phyloP scores from a whole-genome alignment of 2,113 vertebrate species.

The Martes martes region DNA sequence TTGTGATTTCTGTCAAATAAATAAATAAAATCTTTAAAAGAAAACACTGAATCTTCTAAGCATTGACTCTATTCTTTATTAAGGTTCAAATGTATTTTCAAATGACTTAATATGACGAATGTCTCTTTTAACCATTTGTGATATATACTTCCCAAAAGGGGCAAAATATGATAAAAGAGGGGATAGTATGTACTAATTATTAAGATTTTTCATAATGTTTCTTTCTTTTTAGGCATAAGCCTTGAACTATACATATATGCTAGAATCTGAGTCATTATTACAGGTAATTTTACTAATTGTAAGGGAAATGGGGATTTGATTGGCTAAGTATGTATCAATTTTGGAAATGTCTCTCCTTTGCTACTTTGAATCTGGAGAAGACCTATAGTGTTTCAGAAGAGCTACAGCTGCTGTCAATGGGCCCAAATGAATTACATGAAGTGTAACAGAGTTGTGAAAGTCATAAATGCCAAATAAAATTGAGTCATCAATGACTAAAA shows the following conservation, averaged over 20 bases:
- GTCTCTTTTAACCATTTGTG: slow-evolving; percentile 69
- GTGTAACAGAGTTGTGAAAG: slow-evolving; percentile 72
- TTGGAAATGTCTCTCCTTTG: neutral
- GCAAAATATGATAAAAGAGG: slow-evolving; percentile 50
- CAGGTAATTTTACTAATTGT: neutral
- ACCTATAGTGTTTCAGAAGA: neutral
- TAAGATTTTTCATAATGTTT: slow-evolving; percentile 38
- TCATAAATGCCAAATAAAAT: slow-evolving; percentile 78
- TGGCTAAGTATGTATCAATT: neutral
- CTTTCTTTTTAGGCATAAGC: neutral
- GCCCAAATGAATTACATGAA: slow-evolving; percentile 26
- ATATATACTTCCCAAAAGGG: neutral
- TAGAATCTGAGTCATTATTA: neutral
- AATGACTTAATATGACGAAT: slow-evolving; percentile 61
- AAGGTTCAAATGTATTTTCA: slow-evolving; percentile 57
- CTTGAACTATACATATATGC: neutral
- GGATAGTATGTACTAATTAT: slow-evolving; percentile 8
- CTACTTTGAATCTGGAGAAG: slow-evolving; percentile 4
- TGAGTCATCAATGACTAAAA: slow-evolving; percentile 74
- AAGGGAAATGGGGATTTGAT: neutral
- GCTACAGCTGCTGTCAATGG: slow-evolving; percentile 37
- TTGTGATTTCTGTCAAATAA: too few species aligned
- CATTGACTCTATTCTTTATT: neutral
- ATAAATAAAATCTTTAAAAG: too few species aligned
- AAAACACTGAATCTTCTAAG: neutral